A percentile compares a stretch with the other conserved stretches of the same genome.
Evolutionary conservation across 1,140 invertebrate species (phyloP).

Genomic region (Diachasma alloeum): DNA sequence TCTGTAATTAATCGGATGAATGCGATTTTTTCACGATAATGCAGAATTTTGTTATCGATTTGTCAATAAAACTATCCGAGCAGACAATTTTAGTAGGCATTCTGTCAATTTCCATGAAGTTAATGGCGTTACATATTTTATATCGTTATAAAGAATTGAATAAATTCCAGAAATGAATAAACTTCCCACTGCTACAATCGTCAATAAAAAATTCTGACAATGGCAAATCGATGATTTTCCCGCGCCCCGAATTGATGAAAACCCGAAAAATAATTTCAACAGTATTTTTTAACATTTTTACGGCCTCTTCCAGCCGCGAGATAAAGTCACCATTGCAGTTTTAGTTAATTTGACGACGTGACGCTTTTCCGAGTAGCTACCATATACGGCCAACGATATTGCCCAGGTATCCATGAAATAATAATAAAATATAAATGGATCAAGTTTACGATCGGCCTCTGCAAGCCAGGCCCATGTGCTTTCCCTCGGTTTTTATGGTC

Average conservation of each 20-base stretch:
- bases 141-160: no score
- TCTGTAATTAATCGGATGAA: no score
- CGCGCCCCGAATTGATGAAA: neutral
- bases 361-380: slow-evolving; percentile 39
- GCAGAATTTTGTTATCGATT: no score
- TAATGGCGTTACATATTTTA: no score
- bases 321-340: slow-evolving; percentile 59
- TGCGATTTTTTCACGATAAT: no score
- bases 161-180: no score
- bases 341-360: slow-evolving; percentile 60
- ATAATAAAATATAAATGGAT: slow-evolving; percentile 67
- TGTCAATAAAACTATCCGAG: no score
- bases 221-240: no score
- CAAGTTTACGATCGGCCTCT: slow-evolving; percentile 55
- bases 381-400: slow-evolving; percentile 53
- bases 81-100: no score
- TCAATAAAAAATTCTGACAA: no score
- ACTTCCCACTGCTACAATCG: no score
- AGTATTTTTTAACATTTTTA: neutral
- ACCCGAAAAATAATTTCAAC: neutral
- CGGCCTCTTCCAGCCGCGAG: neutral
- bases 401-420: slow-evolving; percentile 55
- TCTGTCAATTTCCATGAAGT: no score
- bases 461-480: neutral
- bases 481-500: neutral